phyloP scores from a whole-genome alignment of 2,888 invertebrate genomes.

The Nebria brevicollis region DNA sequence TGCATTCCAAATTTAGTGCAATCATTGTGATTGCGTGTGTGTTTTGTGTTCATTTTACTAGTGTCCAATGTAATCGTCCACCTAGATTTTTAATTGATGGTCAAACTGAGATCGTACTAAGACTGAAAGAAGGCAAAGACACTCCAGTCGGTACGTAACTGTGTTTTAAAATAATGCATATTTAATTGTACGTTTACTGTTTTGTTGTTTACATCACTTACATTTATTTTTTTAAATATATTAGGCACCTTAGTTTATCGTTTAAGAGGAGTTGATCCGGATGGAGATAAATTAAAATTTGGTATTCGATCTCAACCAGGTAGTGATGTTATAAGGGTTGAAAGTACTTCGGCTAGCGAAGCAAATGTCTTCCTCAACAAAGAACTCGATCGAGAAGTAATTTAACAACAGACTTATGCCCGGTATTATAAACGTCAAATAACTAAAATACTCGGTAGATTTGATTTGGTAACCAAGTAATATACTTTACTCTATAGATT shows the following conservation, averaged over 20 bases:
- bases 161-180: background rate
- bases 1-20: background rate
- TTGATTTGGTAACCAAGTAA: too few relatives aligned
- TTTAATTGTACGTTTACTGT: background rate
- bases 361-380: slow-evolving; percentile 89
- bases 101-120: slow-evolving; percentile 89
- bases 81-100: slow-evolving; percentile 89
- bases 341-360: slow-evolving; percentile 82
- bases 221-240: background rate
- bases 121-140: slow-evolving; percentile 87
- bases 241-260: slow-evolving; percentile 85
- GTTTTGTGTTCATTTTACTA: slow-evolving; percentile 22
- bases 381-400: slow-evolving; percentile 90
- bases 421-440: too few relatives aligned
- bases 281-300: slow-evolving; percentile 84
- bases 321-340: slow-evolving; percentile 85
- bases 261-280: slow-evolving; percentile 84
- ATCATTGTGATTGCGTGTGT: background rate
- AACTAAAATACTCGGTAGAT: too few relatives aligned
- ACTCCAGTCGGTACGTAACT: slow-evolving; percentile 81
- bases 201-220: background rate
- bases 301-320: slow-evolving; percentile 83
- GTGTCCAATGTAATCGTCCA: slow-evolving; percentile 73
- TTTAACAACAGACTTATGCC: background rate
- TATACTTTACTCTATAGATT: too few relatives aligned